Percentiles rank a stretch among this genome's conserved stretches.
These are phyloP conservation scores for Pelagia noctiluca DNA, from an alignment of 30 jellyfish, hydroid and myxozoan species.

Conservation along the genomic window DNA sequence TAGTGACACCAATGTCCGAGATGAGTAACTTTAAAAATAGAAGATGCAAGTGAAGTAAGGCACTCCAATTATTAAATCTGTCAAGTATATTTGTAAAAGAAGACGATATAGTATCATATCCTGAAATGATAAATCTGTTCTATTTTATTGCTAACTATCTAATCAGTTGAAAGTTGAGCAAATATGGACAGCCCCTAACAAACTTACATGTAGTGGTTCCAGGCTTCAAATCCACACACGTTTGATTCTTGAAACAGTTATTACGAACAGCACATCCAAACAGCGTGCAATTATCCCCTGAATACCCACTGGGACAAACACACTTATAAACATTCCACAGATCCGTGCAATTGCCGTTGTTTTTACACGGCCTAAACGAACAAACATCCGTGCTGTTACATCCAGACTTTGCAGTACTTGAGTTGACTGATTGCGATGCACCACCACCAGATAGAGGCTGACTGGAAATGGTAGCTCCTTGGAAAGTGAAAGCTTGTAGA, in stretches of 20 bases:
- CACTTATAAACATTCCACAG: conserved; percentile 74
- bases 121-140: no score
- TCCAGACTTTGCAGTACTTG: conserved; percentile 36
- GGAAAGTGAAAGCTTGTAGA: conserved; percentile 59
- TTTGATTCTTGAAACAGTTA: conserved; percentile 27
- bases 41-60: no score
- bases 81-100: no score
- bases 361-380: conserved; percentile 59
- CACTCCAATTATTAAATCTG: no score
- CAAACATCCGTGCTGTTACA: conserved; percentile 74
- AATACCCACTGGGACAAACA: conserved; percentile 64
- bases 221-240: conserved; percentile 65
- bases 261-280: conserved; percentile 57
- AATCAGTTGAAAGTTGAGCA: not conserved
- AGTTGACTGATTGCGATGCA: conserved; percentile 23
- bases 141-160: no score
- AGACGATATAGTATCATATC: no score
- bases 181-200: not conserved
- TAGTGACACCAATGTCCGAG: no score
- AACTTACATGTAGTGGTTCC: conserved; percentile 71
- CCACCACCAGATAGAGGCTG: conserved; percentile 31
- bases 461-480: conserved; percentile 27
- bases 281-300: conserved; percentile 68
- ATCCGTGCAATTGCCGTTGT: conserved; percentile 72
- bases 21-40: no score